A percentile compares a stretch with the other conserved stretches of the same genome.
phyloP scores from a whole-genome alignment of 1,140 invertebrate species.

The Drosophila biarmipes region DNA sequence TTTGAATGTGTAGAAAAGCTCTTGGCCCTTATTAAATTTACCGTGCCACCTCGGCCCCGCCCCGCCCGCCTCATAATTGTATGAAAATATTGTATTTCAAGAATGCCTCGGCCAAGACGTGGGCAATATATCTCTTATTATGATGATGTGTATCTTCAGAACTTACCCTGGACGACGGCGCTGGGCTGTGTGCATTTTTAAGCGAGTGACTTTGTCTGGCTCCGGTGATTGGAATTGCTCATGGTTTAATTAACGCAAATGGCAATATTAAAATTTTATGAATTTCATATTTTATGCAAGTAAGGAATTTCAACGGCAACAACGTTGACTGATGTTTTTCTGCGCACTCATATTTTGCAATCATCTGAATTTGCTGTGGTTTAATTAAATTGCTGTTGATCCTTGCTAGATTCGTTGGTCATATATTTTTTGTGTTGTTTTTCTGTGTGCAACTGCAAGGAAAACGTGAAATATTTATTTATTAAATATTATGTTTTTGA shows the following conservation, averaged over 20 bases:
- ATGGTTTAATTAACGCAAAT: slow-evolving; percentile 77
- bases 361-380: slow-evolving; percentile 63
- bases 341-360: slow-evolving; percentile 46
- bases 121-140: slow-evolving; percentile 24
- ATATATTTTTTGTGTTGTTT: slow-evolving; percentile 1
- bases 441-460: slow-evolving; percentile 39
- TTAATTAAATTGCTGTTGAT: slow-evolving; percentile 72
- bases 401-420: slow-evolving; percentile 22
- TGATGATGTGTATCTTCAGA: slow-evolving; percentile 30
- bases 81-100: slow-evolving; percentile 59
- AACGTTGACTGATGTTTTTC: slow-evolving; percentile 18
- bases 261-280: slow-evolving; percentile 57
- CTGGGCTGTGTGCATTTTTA: slow-evolving; percentile 40
- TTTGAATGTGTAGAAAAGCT: slow-evolving; percentile 80
- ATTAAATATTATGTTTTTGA: slow-evolving; percentile 51
- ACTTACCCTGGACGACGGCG: slow-evolving; percentile 42
- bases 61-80: slow-evolving; percentile 44
- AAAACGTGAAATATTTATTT: slow-evolving; percentile 57
- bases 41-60: too few relatives aligned
- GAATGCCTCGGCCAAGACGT: not conserved
- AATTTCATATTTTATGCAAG: slow-evolving; percentile 51
- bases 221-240: slow-evolving; percentile 33
- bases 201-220: slow-evolving; percentile 23
- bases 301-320: slow-evolving; percentile 40
- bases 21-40: slow-evolving; percentile 72